phyloP scores from a whole-genome alignment of 2,113 vertebrate species.

The Megaceryle torquata region DNA sequence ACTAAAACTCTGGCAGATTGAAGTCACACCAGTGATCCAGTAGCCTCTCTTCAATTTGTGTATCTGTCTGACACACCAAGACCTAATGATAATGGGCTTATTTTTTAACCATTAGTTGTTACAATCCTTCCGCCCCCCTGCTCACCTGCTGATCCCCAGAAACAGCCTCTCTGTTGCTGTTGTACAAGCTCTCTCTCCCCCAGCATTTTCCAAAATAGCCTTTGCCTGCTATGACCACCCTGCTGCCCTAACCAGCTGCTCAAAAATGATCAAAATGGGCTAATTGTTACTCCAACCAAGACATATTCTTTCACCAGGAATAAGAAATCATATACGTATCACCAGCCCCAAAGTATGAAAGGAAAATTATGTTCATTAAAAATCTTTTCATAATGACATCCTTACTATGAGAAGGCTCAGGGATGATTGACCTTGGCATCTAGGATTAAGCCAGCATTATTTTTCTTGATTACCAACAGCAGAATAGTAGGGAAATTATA shows the following conservation, averaged over 20 bases:
- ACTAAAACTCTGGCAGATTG: background rate
- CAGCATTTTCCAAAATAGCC: background rate
- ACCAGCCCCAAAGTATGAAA: background rate
- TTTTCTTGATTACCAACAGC: constrained; percentile 76
- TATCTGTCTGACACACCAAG: background rate
- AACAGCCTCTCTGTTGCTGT: background rate
- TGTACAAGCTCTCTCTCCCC: background rate
- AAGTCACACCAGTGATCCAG: background rate
- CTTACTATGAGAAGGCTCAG: constrained; percentile 52
- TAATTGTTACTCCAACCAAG: constrained; percentile 12
- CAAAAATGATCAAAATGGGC: background rate
- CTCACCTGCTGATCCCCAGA: background rate
- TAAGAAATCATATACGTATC: background rate
- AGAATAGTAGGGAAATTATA: constrained; percentile 75
- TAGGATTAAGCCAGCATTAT: constrained; percentile 71
- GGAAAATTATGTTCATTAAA: constrained; percentile 38
- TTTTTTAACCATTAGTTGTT: background rate
- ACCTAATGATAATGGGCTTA: fast-evolving
- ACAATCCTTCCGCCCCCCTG: background rate
- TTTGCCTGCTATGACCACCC: background rate
- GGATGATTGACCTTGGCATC: constrained; percentile 69
- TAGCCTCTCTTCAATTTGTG: background rate
- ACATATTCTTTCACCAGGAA: constrained; percentile 20
- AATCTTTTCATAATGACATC: constrained; percentile 43
- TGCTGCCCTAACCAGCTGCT: constrained; percentile 4